A percentile compares a stretch with the other conserved stretches of the same genome.
phyloP scores from a whole-genome alignment of 1,140 invertebrate species.

The Potamilus streckersoni region DNA sequence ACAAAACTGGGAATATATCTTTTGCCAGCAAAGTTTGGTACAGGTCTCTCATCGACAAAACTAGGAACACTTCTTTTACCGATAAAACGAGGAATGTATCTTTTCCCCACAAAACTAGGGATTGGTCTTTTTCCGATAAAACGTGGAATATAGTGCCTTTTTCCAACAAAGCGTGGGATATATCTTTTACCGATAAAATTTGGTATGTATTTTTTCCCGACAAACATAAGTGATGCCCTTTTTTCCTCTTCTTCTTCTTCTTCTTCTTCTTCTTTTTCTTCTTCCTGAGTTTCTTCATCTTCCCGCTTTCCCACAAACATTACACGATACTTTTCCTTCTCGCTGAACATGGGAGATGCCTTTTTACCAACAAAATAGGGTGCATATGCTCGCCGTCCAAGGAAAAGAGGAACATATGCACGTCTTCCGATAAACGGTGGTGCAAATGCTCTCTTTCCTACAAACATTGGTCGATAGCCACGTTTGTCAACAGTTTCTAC shows the following conservation, averaged over 20 bases:
- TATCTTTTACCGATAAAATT: slow-evolving; percentile 7
- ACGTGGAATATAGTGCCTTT: background rate
- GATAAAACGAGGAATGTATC: slow-evolving; percentile 21
- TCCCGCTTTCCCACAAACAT: too few relatives aligned
- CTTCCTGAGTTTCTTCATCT: background rate
- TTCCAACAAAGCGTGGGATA: slow-evolving; percentile 4
- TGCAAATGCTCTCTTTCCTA: too few relatives aligned
- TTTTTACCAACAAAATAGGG: too few relatives aligned
- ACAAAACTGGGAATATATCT: slow-evolving; percentile 28
- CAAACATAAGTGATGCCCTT: slow-evolving; percentile 14
- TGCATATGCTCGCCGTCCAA: too few relatives aligned
- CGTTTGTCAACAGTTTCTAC: too few relatives aligned
- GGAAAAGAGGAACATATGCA: too few relatives aligned
- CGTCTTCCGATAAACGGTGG: too few relatives aligned
- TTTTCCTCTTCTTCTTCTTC: slow-evolving; percentile 19
- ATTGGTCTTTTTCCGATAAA: slow-evolving; percentile 8
- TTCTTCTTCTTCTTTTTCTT: background rate
- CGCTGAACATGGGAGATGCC: too few relatives aligned
- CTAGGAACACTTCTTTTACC: slow-evolving; percentile 19
- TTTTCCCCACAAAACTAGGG: slow-evolving; percentile 18
- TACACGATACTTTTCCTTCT: too few relatives aligned
- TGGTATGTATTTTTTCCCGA: slow-evolving; percentile 16
- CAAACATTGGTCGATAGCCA: too few relatives aligned
- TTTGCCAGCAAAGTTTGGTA: slow-evolving; percentile 24
- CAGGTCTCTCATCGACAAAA: slow-evolving; percentile 32